These are phyloP conservation scores for Acanthosoma haemorrhoidale DNA, from an alignment of 2,888 invertebrate genomes.

Conservation along the genomic window DNA sequence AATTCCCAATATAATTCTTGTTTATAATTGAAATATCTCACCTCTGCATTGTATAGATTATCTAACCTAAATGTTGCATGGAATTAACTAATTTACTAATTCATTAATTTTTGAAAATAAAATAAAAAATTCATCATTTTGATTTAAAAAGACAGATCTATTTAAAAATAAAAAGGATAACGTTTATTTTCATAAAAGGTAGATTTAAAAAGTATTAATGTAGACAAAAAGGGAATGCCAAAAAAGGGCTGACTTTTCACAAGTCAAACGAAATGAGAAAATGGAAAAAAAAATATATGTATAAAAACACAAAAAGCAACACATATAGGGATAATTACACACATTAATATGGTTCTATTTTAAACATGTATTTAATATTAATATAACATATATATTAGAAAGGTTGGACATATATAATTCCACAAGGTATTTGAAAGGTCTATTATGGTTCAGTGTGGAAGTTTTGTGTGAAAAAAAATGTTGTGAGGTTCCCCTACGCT, in stretches of 20 bases:
- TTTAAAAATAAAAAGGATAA: background rate
- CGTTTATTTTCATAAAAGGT: too few relatives aligned
- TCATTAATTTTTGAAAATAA: background rate
- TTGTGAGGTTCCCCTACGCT: conserved; percentile 20
- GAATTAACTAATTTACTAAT: conserved; percentile 1
- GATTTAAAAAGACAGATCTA: background rate
- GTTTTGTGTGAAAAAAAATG: conserved; percentile 23
- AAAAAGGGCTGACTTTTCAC: too few relatives aligned
- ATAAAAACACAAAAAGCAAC: conserved; percentile 13
- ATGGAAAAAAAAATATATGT: background rate
- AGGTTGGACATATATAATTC: conserved; percentile 1
- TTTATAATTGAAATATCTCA: conserved; percentile 12
- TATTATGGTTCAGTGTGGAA: background rate
- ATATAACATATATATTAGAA: conserved; percentile 19
- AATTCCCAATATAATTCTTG: background rate
- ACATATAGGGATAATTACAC: conserved; percentile 20
- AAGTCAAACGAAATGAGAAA: too few relatives aligned
- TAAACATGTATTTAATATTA: conserved; percentile 25
- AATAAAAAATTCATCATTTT: background rate
- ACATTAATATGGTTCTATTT: conserved; percentile 16
- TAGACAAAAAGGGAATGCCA: too few relatives aligned
- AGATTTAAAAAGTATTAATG: too few relatives aligned
- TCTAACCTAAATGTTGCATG: background rate
- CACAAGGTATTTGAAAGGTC: conserved; percentile 3
- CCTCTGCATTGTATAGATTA: background rate